These are phyloP conservation scores for Sepiola atlantica DNA, from an alignment of 2,888 invertebrate genomes.

Conservation along the genomic window DNA sequence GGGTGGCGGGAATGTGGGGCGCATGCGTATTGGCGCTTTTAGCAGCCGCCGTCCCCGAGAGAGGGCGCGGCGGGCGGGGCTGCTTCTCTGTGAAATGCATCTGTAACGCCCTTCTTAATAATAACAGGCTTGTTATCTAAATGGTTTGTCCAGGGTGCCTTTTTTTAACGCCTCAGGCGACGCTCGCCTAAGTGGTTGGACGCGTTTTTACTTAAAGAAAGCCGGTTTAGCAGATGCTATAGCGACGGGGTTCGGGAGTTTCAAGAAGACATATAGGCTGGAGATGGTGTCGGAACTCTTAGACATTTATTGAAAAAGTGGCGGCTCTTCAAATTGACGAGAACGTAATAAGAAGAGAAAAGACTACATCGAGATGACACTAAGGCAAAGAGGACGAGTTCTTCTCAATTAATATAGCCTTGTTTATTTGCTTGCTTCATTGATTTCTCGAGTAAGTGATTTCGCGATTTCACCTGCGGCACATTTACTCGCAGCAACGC, in stretches of 20 bases:
- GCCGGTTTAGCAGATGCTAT: not conserved
- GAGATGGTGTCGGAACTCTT: not conserved
- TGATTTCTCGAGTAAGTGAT: not conserved
- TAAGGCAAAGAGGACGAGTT: not conserved
- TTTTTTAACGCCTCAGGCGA: not conserved
- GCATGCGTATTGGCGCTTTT: not conserved
- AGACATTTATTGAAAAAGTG: not conserved
- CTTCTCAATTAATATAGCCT: not conserved
- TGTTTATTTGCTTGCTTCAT: not conserved
- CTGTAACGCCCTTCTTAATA: not conserved
- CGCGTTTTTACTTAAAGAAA: not conserved
- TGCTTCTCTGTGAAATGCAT: not conserved
- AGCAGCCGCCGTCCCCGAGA: not conserved
- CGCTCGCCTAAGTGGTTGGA: not conserved
- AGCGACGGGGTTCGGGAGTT: not conserved
- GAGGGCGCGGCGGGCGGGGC: not conserved
- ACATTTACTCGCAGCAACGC: not conserved
- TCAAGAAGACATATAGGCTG: not conserved
- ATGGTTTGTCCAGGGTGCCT: not conserved
- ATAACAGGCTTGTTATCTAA: conserved; percentile 32
- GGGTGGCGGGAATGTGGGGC: not conserved
- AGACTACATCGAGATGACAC: too few species aligned
- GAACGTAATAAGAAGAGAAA: not conserved
- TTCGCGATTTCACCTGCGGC: not conserved
- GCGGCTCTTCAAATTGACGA: not conserved